phyloP scores from a whole-genome alignment of 2,888 invertebrate species.

The Acleris sparsana region DNA sequence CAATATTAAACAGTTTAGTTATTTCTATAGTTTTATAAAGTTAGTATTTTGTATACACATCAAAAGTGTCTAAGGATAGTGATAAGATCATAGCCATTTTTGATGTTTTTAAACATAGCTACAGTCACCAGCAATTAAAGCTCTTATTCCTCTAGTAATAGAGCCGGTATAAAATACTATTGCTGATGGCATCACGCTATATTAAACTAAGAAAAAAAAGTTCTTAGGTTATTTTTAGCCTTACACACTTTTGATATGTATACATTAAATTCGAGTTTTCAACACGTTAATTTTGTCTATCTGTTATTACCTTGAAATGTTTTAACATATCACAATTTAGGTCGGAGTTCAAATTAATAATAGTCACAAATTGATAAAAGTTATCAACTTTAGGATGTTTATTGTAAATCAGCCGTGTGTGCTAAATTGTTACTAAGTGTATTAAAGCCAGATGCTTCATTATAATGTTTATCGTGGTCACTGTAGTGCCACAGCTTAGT shows the following conservation, averaged over 20 bases:
- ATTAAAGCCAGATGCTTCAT: background rate
- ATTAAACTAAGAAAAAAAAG: background rate
- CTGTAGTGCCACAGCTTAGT: background rate
- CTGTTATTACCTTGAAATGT: conserved; percentile 15
- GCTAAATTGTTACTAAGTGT: conserved; percentile 6
- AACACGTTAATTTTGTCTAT: background rate
- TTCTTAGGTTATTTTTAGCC: background rate
- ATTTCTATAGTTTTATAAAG: too few species aligned
- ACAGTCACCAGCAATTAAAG: too few species aligned
- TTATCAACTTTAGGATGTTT: conserved; percentile 4
- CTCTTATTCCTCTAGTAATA: too few species aligned
- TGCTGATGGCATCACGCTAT: too few species aligned
- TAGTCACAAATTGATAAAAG: conserved; percentile 28
- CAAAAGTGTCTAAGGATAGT: too few species aligned
- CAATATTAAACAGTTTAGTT: too few species aligned
- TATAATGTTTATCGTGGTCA: background rate
- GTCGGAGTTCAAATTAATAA: conserved; percentile 26
- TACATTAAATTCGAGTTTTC: background rate
- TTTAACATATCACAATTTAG: conserved; percentile 29
- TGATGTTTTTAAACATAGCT: too few species aligned
- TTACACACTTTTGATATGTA: background rate
- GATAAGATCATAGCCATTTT: too few species aligned
- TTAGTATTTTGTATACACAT: too few species aligned
- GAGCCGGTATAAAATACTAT: too few species aligned
- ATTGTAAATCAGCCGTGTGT: conserved; percentile 5